phyloP scores from a whole-genome alignment of 1,140 invertebrate species.

The Ceratina japonica region DNA sequence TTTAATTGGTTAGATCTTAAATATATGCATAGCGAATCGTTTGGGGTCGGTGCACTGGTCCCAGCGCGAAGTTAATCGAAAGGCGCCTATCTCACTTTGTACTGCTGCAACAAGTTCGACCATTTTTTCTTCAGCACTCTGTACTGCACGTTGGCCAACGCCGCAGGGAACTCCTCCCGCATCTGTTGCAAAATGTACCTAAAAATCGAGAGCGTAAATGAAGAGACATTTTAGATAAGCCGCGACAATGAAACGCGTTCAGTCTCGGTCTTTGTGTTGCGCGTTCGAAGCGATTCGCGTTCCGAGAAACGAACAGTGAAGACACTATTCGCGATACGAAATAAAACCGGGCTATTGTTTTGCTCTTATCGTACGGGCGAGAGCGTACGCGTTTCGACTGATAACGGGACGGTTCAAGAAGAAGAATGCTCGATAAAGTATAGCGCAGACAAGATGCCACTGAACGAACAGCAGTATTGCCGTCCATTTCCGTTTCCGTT shows the following conservation, averaged over 20 bases:
- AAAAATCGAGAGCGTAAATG: background rate
- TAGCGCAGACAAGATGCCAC: background rate
- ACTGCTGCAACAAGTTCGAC: constrained; percentile 70
- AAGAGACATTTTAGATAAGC: constrained; percentile 4
- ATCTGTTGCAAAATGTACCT: constrained; percentile 68
- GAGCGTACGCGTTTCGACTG: background rate
- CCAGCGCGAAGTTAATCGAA: background rate
- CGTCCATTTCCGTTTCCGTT: constrained; percentile 30
- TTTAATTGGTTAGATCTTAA: background rate
- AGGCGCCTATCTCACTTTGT: constrained; percentile 63
- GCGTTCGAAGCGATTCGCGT: constrained; percentile 3
- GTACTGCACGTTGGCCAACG: constrained; percentile 70
- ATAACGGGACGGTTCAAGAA: constrained; percentile 20
- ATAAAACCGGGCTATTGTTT: constrained; percentile 42
- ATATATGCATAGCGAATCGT: constrained; percentile 18
- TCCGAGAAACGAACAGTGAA: constrained; percentile 42
- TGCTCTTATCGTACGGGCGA: constrained; percentile 37
- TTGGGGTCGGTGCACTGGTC: too few relatives aligned
- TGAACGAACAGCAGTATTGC: background rate
- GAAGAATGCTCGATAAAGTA: background rate
- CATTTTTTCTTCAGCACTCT: constrained; percentile 71
- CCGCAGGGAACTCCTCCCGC: constrained; percentile 67
- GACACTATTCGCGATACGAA: constrained; percentile 21
- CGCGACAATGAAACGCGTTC: constrained; percentile 5
- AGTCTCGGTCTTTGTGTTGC: background rate